A percentile compares a stretch with the other conserved stretches of the same genome.
Evolutionary conservation across 2,797 vertebrate species (phyloP).

Genomic region (Manis javanica): DNA sequence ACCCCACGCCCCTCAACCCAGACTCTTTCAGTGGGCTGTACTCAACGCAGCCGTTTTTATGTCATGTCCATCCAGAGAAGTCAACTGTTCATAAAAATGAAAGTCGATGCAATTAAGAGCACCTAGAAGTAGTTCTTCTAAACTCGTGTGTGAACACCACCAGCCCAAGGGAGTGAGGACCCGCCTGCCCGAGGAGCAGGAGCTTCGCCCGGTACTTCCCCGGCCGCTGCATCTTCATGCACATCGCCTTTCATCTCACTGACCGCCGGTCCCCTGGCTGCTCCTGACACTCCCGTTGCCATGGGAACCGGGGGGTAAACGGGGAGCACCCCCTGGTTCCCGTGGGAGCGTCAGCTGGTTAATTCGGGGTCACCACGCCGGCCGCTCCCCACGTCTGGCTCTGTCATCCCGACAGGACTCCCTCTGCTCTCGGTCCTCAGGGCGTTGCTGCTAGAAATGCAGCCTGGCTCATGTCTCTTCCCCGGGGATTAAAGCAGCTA

Average conservation of each 20-base stretch:
- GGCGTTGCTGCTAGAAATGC: neutral
- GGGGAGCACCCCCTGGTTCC: neutral
- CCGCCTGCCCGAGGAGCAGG: neutral
- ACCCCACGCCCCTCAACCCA: no score
- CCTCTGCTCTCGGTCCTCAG: neutral
- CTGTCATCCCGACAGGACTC: neutral
- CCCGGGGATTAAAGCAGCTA: neutral
- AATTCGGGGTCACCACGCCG: neutral
- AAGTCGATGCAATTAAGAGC: neutral
- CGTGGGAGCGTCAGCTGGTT: neutral
- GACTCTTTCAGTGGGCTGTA: neutral
- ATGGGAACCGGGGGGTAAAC: conserved; percentile 1
- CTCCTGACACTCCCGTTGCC: neutral
- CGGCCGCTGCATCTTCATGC: neutral
- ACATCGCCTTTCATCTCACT: conserved; percentile 49
- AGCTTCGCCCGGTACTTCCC: neutral
- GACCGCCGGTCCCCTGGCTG: conserved; percentile 41
- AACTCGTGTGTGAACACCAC: accelerated
- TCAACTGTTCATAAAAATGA: neutral
- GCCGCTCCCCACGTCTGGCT: neutral
- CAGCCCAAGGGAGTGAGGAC: neutral
- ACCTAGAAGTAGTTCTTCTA: neutral
- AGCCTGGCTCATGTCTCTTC: neutral
- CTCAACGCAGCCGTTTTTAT: neutral
- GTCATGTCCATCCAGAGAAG: neutral